Percentiles rank a stretch among this genome's conserved stretches.
phyloP scores from a whole-genome alignment of 2,797 vertebrate genomes.

The Pristis pectinata region DNA sequence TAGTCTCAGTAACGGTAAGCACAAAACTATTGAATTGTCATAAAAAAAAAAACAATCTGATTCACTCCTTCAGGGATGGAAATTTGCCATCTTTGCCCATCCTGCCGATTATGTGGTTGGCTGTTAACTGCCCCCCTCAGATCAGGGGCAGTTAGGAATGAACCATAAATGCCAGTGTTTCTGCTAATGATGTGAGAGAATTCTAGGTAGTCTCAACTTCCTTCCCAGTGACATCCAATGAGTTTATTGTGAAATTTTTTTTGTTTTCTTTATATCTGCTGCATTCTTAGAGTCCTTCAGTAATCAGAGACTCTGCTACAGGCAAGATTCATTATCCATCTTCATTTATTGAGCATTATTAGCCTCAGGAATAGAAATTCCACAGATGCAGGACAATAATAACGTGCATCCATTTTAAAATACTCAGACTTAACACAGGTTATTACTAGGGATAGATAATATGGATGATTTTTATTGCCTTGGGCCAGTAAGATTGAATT shows the following conservation, averaged over 20 bases:
- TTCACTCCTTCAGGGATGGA: too few species aligned
- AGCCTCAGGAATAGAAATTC: not conserved
- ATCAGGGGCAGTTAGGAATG: too few species aligned
- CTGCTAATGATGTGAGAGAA: not conserved
- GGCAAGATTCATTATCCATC: constrained; percentile 15
- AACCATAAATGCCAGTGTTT: too few species aligned
- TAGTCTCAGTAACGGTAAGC: too few species aligned
- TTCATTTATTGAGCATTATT: constrained; percentile 26
- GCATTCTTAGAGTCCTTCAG: not conserved
- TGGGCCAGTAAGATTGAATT: constrained; percentile 13
- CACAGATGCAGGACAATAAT: constrained; percentile 21
- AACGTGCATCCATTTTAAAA: constrained; percentile 16
- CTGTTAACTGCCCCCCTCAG: too few species aligned
- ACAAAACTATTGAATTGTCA: too few species aligned
- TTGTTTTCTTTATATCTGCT: not conserved
- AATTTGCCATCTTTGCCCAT: too few species aligned
- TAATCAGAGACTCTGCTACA: not conserved
- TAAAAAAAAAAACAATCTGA: too few species aligned
- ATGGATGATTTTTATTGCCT: constrained; percentile 29
- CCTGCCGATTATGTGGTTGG: too few species aligned
- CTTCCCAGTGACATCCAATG: not conserved
- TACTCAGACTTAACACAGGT: constrained; percentile 10
- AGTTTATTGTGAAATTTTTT: not conserved
- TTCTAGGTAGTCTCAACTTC: not conserved
- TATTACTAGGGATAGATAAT: constrained; percentile 31